Percentiles rank a stretch among this genome's conserved stretches.
phyloP scores from a whole-genome alignment of 2,888 invertebrate species.

The Zygothrica quintamaculata region DNA sequence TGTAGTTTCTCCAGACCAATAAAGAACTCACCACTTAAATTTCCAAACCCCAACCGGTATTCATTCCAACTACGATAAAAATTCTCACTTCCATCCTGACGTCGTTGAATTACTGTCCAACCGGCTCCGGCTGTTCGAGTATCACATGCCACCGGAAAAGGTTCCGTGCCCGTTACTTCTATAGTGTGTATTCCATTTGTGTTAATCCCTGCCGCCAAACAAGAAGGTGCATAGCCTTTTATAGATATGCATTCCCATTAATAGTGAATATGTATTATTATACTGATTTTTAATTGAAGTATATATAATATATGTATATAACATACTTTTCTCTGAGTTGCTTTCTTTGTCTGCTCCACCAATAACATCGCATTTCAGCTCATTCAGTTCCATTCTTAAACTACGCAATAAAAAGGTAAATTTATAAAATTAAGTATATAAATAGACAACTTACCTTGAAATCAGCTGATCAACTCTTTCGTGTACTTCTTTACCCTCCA shows the following conservation, averaged over 20 bases:
- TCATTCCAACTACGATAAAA: constrained; percentile 88
- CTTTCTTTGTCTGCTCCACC: not conserved
- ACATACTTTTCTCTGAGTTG: not conserved
- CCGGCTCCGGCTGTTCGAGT: constrained; percentile 85
- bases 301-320: no score
- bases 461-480: constrained; percentile 41
- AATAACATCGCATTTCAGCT: constrained; percentile 20
- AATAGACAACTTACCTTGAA: constrained; percentile 23
- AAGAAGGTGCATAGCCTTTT: constrained; percentile 57
- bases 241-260: no score
- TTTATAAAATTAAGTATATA: no score
- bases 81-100: constrained; percentile 88
- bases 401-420: constrained; percentile 20
- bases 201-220: constrained; percentile 66
- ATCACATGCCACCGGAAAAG: constrained; percentile 60
- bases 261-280: no score
- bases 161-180: constrained; percentile 81
- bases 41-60: constrained; percentile 89
- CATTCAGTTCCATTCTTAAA: constrained; percentile 34
- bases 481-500: constrained; percentile 1
- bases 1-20: constrained; percentile 88
- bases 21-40: constrained; percentile 89
- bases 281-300: no score
- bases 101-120: constrained; percentile 89
- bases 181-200: constrained; percentile 52